phyloP scores from a whole-genome alignment of 1,140 invertebrate species.

The Bilobella aurantiaca region DNA sequence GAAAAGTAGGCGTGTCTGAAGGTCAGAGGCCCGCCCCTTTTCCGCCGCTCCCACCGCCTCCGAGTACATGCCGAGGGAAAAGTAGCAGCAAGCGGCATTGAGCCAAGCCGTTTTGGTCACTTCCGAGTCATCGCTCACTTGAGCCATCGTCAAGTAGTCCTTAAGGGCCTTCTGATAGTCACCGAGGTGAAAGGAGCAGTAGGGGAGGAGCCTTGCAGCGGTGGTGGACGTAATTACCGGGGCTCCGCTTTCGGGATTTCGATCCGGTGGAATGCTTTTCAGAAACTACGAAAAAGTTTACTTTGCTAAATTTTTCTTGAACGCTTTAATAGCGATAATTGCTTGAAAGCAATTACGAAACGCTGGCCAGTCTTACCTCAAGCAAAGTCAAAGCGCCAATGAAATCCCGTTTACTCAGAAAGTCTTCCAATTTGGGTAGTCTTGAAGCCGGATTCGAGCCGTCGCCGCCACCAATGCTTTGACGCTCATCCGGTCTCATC shows the following conservation, averaged over 20 bases:
- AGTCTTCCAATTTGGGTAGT: conserved; percentile 78
- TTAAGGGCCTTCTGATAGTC: conserved; percentile 80
- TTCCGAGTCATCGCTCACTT: conserved; percentile 34
- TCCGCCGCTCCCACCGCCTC: conserved; percentile 45
- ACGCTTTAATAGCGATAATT: no score
- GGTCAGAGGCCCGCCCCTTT: conserved; percentile 41
- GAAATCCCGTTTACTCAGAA: conserved; percentile 78
- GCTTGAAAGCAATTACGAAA: no score
- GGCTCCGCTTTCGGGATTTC: conserved; percentile 21
- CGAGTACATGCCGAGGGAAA: conserved; percentile 79
- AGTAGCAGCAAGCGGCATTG: conserved; percentile 88
- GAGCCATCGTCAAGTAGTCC: conserved; percentile 49
- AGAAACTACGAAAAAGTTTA: not conserved
- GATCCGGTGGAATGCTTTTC: not conserved
- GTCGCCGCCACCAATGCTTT: not conserved
- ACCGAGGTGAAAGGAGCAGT: conserved; percentile 87
- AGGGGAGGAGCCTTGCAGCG: conserved; percentile 54
- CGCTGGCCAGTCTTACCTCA: conserved; percentile 63
- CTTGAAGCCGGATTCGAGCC: conserved; percentile 14
- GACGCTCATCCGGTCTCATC: conserved; percentile 17
- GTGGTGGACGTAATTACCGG: conserved; percentile 10
- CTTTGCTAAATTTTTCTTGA: conserved; percentile 5
- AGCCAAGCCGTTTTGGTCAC: conserved; percentile 40
- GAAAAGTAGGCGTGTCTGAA: conserved; percentile 76
- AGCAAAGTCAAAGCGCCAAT: conserved; percentile 83